Conservation (phyloP, 2,113 vertebrate genomes). For the Microtus ochrogaster region DNA sequence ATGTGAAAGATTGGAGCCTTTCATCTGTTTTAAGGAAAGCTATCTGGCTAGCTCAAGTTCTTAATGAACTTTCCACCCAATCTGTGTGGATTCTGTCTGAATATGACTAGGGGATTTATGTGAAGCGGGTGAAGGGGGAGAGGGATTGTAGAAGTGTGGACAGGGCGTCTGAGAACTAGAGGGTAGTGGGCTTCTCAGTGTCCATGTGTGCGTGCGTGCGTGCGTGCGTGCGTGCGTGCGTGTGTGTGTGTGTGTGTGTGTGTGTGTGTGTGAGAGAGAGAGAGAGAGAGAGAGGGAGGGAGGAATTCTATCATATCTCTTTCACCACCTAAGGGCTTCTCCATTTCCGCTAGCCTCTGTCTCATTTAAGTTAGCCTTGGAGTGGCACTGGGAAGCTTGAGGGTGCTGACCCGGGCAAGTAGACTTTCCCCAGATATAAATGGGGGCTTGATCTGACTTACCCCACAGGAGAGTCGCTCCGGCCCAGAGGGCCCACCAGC, state of each 20-base stretch:
- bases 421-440: background rate
- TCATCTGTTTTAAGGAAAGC: constrained; percentile 13
- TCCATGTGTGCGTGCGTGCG: background rate
- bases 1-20: background rate
- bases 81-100: background rate
- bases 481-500: constrained; percentile 75
- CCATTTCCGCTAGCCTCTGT: background rate
- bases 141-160: background rate
- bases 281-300: background rate
- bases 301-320: background rate
- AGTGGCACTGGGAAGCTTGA: background rate
- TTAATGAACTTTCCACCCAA: background rate
- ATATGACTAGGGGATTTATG: background rate
- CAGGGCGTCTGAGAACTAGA: background rate
- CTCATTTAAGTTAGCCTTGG: background rate
- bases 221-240: background rate
- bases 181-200: background rate
- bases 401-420: background rate
- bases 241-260: too few species aligned
- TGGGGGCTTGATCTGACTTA: constrained; percentile 54
- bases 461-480: constrained; percentile 72
- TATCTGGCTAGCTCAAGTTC: background rate
- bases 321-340: background rate
- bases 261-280: background rate
- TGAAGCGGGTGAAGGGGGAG: background rate